Evolutionary conservation across 2,797 vertebrate species (phyloP).

Genomic region (Protonibea diacanthus): DNA sequence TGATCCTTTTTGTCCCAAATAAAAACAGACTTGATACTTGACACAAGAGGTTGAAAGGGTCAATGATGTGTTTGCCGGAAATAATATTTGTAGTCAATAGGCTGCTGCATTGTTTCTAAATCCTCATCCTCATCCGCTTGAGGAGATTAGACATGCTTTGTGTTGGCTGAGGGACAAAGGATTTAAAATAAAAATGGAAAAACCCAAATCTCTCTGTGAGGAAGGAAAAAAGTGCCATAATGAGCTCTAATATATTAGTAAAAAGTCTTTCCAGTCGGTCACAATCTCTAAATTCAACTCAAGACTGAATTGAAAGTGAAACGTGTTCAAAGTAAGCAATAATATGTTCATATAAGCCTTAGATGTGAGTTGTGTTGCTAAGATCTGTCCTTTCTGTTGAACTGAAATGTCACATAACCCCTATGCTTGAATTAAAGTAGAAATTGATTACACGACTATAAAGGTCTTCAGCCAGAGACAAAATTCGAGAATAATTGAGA

Average conservation of each 20-base stretch:
- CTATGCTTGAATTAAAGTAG: constrained; percentile 3
- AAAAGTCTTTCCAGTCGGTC: background rate
- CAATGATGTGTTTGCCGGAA: constrained; percentile 11
- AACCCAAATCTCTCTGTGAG: constrained; percentile 13
- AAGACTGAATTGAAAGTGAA: background rate
- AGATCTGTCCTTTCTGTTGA: background rate
- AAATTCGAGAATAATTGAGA: background rate
- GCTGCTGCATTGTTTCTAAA: constrained; percentile 36
- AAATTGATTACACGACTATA: constrained; percentile 18
- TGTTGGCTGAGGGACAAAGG: constrained; percentile 23
- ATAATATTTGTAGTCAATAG: constrained; percentile 28
- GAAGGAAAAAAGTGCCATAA: constrained; percentile 18
- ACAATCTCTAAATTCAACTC: background rate
- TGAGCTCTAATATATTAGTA: constrained; percentile 24
- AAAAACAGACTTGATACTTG: constrained; percentile 8
- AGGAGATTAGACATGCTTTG: constrained; percentile 61
- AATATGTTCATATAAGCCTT: background rate
- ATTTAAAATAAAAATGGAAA: constrained; percentile 22
- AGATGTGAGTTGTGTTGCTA: background rate
- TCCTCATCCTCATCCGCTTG: constrained; percentile 21
- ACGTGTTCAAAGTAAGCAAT: background rate
- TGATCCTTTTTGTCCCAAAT: constrained; percentile 21
- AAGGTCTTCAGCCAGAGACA: constrained; percentile 15
- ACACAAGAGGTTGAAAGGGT: constrained; percentile 29
- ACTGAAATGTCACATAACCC: constrained; percentile 3